Evolutionary conservation across 2,113 vertebrate genomes (phyloP).

Genomic region (Pseudorhombus dupliciocellatus): DNA sequence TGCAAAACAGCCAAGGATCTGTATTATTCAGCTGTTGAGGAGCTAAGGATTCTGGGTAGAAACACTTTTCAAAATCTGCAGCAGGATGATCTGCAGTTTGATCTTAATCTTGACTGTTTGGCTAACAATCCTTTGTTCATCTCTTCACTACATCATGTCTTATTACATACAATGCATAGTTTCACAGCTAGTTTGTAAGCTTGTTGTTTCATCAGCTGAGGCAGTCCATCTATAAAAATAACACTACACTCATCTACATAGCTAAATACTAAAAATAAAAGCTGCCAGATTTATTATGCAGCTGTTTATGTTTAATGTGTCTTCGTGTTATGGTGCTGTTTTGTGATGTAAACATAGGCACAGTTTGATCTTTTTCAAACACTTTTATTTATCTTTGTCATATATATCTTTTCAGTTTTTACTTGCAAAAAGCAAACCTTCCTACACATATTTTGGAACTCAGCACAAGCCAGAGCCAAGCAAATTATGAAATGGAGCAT

Average conservation of each 20-base stretch:
- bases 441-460: no score
- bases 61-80: no score
- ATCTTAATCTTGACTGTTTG: not conserved
- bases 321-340: not conserved
- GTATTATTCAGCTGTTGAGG: no score
- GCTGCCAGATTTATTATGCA: not conserved
- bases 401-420: not conserved
- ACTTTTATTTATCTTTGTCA: conserved; percentile 10
- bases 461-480: not conserved
- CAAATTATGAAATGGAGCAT: not conserved
- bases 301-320: not conserved
- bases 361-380: not conserved
- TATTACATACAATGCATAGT: no score
- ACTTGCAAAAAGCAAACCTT: not conserved
- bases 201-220: not conserved
- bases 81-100: not conserved
- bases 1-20: not conserved
- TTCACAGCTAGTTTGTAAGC: no score
- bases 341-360: not conserved
- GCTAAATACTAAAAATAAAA: not conserved
- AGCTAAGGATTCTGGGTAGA: no score
- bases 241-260: not conserved
- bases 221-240: not conserved
- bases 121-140: no score
- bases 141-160: no score